phyloP scores from a whole-genome alignment of 2,888 invertebrate genomes.

The Drosophila melanosoma region DNA sequence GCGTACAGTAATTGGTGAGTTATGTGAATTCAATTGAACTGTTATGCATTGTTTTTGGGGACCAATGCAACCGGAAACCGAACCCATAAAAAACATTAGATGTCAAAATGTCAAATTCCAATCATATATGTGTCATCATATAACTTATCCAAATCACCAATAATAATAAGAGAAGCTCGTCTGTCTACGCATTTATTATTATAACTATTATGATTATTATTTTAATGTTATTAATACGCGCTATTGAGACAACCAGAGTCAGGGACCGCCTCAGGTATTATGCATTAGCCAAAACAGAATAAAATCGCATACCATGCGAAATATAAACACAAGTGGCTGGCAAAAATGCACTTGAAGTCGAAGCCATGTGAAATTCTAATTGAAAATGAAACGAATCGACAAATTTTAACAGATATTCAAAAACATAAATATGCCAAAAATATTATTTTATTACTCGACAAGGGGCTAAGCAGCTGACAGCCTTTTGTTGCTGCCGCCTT shows the following conservation, averaged over 20 bases:
- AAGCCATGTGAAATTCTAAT: conserved; percentile 55
- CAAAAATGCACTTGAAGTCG: conserved; percentile 53
- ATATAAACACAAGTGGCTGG: conserved; percentile 19
- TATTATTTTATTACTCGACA: conserved; percentile 53
- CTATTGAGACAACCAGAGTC: conserved; percentile 48
- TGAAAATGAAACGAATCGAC: conserved; percentile 58
- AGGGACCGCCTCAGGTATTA: conserved; percentile 30
- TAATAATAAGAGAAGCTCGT: conserved; percentile 20
- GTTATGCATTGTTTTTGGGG: not conserved
- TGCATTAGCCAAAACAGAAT: conserved; percentile 44
- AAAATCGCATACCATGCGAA: conserved; percentile 29
- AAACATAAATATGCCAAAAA: conserved; percentile 55
- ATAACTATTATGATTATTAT: conserved; percentile 34
- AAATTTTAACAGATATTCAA: conserved; percentile 57
- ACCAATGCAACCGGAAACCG: conserved; percentile 29
- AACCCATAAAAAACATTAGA: conserved; percentile 42
- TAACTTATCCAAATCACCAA: conserved; percentile 32
- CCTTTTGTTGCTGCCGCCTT: conserved; percentile 67
- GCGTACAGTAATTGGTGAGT: conserved; percentile 14
- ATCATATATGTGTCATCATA: conserved; percentile 46
- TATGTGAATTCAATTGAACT: conserved; percentile 27
- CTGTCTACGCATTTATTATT: conserved; percentile 36
- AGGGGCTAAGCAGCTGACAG: conserved; percentile 51
- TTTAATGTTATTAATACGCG: conserved; percentile 41
- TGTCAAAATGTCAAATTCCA: conserved; percentile 72